phyloP scores from a whole-genome alignment of 2,113 vertebrate genomes.

The Arenaria interpres region DNA sequence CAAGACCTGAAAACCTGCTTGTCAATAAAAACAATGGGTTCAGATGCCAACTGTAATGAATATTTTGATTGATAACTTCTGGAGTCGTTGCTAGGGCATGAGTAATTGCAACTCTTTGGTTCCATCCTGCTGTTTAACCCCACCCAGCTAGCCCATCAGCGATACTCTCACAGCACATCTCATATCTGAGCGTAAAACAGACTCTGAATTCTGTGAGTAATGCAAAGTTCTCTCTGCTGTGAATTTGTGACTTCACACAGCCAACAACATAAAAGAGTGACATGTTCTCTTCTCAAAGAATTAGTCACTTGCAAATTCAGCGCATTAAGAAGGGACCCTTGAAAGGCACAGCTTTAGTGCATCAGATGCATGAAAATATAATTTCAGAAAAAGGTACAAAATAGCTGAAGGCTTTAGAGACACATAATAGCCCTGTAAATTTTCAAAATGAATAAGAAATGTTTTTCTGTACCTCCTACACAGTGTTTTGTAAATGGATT shows the following conservation, averaged over 20 bases:
- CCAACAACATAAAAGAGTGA: background rate
- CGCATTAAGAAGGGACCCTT: background rate
- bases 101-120: background rate
- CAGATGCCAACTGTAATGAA: background rate
- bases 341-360: background rate
- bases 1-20: background rate
- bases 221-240: background rate
- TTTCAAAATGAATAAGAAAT: background rate
- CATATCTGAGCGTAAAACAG: background rate
- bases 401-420: background rate
- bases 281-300: background rate
- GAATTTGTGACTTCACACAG: background rate
- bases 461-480: background rate
- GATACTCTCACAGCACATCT: background rate
- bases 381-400: conserved; percentile 11
- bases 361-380: background rate
- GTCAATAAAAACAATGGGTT: background rate
- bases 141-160: background rate
- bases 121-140: background rate
- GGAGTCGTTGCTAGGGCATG: background rate
- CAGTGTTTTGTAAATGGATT: conserved; percentile 21
- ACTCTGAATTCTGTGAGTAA: background rate
- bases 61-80: background rate
- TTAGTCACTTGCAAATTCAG: background rate
- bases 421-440: background rate